phyloP scores from a whole-genome alignment of 2,113 vertebrate genomes.

The Asarcornis scutulata region DNA sequence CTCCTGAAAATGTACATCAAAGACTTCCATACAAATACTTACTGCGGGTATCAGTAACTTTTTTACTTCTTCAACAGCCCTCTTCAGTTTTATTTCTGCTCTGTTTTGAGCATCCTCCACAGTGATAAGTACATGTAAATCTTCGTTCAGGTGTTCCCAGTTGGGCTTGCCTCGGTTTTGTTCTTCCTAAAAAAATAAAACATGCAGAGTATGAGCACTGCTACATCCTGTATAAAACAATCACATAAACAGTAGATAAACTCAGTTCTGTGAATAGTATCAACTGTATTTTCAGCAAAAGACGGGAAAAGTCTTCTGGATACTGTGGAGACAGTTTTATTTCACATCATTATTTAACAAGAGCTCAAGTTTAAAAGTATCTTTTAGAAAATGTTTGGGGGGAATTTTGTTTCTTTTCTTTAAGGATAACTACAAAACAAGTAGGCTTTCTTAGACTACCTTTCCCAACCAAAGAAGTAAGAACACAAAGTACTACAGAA shows the following conservation, averaged over 20 bases:
- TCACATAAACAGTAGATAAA: neutral
- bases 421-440: neutral
- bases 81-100: constrained; percentile 95
- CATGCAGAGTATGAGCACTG: neutral
- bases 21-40: constrained; percentile 74
- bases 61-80: constrained; percentile 94
- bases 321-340: neutral
- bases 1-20: neutral
- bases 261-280: neutral
- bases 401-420: neutral
- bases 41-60: constrained; percentile 94
- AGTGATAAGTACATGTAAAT: constrained; percentile 95
- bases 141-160: constrained; percentile 97
- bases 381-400: neutral
- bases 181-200: constrained; percentile 84
- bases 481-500: neutral
- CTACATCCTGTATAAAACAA: neutral
- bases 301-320: neutral
- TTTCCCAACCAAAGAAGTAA: neutral
- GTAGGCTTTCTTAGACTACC: neutral
- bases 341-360: neutral
- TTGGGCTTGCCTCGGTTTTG: constrained; percentile 97
- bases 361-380: neutral
- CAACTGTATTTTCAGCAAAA: neutral
- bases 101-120: constrained; percentile 97